Percentiles rank a stretch among this genome's conserved stretches.
These are phyloP conservation scores for Colletes gigas DNA, from an alignment of 1,140 invertebrate genomes.

Conservation along the genomic window DNA sequence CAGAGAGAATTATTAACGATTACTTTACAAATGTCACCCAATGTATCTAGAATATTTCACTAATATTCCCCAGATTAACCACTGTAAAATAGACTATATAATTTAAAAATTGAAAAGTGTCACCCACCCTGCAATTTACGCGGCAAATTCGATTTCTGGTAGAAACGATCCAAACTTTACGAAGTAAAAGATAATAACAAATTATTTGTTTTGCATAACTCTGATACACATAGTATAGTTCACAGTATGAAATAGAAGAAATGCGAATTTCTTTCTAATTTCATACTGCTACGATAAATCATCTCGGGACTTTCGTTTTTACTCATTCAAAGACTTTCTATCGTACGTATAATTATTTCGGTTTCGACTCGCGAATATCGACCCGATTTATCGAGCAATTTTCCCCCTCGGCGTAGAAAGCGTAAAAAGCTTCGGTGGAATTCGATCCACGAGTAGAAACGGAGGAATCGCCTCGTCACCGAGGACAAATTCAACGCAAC, in stretches of 20 bases:
- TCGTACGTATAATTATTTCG: conserved; percentile 13
- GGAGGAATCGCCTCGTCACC: not conserved
- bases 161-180: too few species aligned
- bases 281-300: not conserved
- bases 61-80: too few species aligned
- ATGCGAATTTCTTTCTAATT: conserved; percentile 24
- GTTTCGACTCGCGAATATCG: conserved; percentile 19
- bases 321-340: conserved; percentile 29
- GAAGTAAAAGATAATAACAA: too few species aligned
- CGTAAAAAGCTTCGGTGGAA: conserved; percentile 34
- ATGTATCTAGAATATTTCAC: too few species aligned
- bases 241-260: not conserved
- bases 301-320: conserved; percentile 30
- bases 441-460: not conserved
- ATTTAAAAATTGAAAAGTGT: too few species aligned
- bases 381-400: conserved; percentile 17
- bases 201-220: too few species aligned
- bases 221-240: too few species aligned
- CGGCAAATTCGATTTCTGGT: too few species aligned
- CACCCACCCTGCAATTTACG: too few species aligned
- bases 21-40: too few species aligned
- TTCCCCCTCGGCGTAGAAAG: conserved; percentile 30
- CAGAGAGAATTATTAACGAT: too few species aligned
- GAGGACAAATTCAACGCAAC: conserved; percentile 19
- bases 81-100: too few species aligned